phyloP scores from a whole-genome alignment of 2,888 invertebrate species.

The Caradrina kadenii region DNA sequence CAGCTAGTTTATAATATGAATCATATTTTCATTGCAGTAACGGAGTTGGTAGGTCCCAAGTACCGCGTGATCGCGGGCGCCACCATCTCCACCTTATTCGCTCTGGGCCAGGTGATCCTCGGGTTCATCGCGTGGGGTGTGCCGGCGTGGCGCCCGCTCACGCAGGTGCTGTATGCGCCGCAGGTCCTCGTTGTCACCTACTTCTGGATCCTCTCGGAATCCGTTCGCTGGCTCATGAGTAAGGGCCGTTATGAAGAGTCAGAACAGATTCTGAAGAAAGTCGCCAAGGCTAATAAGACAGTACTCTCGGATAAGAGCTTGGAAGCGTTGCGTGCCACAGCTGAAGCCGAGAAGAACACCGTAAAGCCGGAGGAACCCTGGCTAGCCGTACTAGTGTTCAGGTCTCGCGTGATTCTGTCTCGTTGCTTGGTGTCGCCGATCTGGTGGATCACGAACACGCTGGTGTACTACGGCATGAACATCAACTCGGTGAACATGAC shows the following conservation, averaged over 20 bases:
- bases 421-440: slow-evolving; percentile 86
- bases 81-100: slow-evolving; percentile 93
- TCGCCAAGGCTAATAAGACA: slow-evolving; percentile 91
- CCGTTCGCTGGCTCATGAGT: slow-evolving; percentile 94
- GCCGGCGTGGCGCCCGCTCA: slow-evolving; percentile 92
- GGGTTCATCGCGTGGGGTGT: slow-evolving; percentile 93
- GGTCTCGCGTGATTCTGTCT: slow-evolving; percentile 75
- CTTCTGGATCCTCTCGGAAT: slow-evolving; percentile 94
- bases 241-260: slow-evolving; percentile 93
- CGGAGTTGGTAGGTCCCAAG: slow-evolving; percentile 94
- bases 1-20: slow-evolving; percentile 5
- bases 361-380: slow-evolving; percentile 79
- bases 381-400: slow-evolving; percentile 77
- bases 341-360: slow-evolving; percentile 76
- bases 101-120: slow-evolving; percentile 93
- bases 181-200: slow-evolving; percentile 92
- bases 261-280: slow-evolving; percentile 91
- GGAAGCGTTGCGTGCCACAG: slow-evolving; percentile 78
- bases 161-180: slow-evolving; percentile 93
- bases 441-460: slow-evolving; percentile 93
- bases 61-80: slow-evolving; percentile 94
- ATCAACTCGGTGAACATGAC: slow-evolving; percentile 92
- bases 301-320: slow-evolving; percentile 90
- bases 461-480: slow-evolving; percentile 93
- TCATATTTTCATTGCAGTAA: slow-evolving; percentile 86